These are phyloP conservation scores for Phrynocephalus versicolor DNA, from an alignment of 2,113 vertebrate species.

Conservation along the genomic window DNA sequence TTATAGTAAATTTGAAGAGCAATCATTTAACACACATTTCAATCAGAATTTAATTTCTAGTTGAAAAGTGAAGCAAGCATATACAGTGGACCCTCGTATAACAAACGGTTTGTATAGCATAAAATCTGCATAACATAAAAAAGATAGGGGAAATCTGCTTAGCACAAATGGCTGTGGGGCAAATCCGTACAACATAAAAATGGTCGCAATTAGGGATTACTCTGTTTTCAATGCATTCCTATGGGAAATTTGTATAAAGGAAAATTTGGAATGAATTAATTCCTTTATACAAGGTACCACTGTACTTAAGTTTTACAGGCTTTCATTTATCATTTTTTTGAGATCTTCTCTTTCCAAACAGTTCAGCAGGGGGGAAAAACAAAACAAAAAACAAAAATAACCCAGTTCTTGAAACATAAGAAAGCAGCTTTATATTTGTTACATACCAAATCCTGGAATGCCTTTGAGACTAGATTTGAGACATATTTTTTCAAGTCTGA, in stretches of 20 bases:
- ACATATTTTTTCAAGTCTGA: conserved; percentile 96
- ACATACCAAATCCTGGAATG: conserved; percentile 94
- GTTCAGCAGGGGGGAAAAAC: background rate
- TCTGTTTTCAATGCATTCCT: no score
- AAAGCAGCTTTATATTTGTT: background rate
- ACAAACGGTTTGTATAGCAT: no score
- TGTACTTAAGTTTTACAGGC: background rate
- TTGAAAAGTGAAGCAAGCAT: background rate
- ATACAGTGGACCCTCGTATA: no score
- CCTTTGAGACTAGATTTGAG: conserved; percentile 94
- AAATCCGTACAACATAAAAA: no score
- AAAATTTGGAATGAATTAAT: no score
- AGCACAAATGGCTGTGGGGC: no score
- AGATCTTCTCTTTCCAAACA: background rate
- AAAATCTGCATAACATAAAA: no score
- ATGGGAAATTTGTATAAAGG: no score
- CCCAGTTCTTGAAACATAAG: no score
- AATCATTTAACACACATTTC: background rate
- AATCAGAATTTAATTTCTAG: background rate
- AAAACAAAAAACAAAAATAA: background rate
- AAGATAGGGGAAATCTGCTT: no score
- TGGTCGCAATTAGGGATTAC: no score
- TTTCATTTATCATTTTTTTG: background rate
- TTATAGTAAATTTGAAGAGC: conserved; percentile 9
- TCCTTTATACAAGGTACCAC: no score